phyloP scores from a whole-genome alignment of 2,113 vertebrate genomes.

The Lamprologus tigripictilis region DNA sequence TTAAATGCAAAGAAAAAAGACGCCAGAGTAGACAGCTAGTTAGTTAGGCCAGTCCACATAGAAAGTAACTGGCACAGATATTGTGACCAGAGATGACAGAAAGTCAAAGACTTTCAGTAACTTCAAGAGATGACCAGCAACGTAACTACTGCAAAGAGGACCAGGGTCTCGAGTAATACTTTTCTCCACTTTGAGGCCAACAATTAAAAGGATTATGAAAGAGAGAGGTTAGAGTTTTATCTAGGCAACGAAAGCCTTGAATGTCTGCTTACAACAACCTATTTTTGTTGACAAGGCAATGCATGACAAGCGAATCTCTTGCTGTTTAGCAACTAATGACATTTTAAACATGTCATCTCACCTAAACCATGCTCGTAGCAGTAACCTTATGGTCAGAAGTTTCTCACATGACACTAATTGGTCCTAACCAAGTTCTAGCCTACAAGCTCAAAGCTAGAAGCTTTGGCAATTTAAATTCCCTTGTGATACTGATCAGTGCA shows the following conservation, averaged over 20 bases:
- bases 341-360: not conserved
- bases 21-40: not conserved
- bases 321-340: not conserved
- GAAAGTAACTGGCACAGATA: not conserved
- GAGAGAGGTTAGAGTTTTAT: not conserved
- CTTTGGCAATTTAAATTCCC: not conserved
- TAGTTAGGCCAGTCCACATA: not conserved
- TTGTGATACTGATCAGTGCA: not conserved
- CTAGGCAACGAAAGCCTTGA: not conserved
- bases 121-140: not conserved
- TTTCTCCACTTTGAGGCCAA: not conserved
- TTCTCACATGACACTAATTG: not conserved
- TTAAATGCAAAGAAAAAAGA: not conserved
- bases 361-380: not conserved
- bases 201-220: not conserved
- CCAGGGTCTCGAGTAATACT: rapidly evolving
- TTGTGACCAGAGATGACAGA: not conserved
- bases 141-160: not conserved
- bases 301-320: not conserved
- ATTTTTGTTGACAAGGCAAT: not conserved
- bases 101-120: not conserved
- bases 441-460: not conserved
- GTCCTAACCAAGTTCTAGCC: not conserved
- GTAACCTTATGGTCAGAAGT: not conserved
- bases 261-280: not conserved